phyloP scores from a whole-genome alignment of 2,113 vertebrate species.

The Xiphias gladius region DNA sequence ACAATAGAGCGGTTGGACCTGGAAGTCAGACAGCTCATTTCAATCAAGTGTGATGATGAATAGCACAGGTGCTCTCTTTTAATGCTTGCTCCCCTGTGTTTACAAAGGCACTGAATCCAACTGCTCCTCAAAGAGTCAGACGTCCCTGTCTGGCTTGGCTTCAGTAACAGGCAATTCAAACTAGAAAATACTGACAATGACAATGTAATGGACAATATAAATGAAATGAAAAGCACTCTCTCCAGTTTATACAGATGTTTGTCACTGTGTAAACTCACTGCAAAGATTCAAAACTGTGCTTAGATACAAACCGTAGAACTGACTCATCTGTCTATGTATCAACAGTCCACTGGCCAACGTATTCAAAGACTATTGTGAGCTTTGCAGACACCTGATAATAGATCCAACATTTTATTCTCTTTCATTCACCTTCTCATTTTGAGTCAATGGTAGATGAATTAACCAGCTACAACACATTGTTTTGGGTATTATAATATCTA shows the following conservation, averaged over 20 bases:
- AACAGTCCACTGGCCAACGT: too few species aligned
- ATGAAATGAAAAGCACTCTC: background rate
- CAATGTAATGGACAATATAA: too few species aligned
- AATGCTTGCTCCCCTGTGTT: background rate
- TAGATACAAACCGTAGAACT: too few species aligned
- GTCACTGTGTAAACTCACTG: background rate
- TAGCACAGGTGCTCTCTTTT: slow-evolving; percentile 46
- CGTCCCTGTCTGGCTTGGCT: background rate
- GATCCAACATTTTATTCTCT: too few species aligned
- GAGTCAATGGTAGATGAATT: too few species aligned
- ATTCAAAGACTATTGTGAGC: too few species aligned
- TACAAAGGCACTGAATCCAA: slow-evolving; percentile 16
- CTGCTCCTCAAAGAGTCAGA: background rate
- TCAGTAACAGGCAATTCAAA: background rate
- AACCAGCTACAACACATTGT: too few species aligned
- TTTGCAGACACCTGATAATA: too few species aligned
- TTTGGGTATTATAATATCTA: too few species aligned
- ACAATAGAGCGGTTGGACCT: slow-evolving; percentile 93
- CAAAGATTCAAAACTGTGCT: background rate
- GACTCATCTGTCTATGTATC: too few species aligned
- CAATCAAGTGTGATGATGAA: slow-evolving; percentile 6
- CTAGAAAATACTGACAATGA: background rate
- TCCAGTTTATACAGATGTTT: background rate
- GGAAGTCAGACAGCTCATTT: slow-evolving; percentile 69
- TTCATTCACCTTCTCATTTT: too few species aligned